Conservation (phyloP, 2,888 invertebrate genomes). For the Lasiommata megera region DNA sequence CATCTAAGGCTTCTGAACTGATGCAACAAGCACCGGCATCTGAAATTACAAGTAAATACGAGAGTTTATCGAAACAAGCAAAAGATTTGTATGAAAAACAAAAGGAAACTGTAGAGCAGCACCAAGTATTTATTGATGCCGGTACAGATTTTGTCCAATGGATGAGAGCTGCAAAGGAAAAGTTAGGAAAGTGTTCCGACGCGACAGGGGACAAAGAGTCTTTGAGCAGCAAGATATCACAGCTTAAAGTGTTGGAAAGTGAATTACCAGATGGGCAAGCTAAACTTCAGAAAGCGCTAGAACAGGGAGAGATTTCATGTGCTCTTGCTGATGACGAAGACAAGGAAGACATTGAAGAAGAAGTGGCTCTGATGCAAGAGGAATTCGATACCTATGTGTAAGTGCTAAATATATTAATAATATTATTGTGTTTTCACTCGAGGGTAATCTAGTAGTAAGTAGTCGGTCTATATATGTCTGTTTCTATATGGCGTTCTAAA, state of each 20-base stretch:
- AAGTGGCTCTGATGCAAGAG: conserved; percentile 93
- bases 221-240: conserved; percentile 91
- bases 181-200: conserved; percentile 94
- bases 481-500: no score
- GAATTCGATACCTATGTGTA: conserved; percentile 93
- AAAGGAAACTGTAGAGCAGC: conserved; percentile 93
- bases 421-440: no score
- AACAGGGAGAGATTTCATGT: conserved; percentile 93
- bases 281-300: conserved; percentile 90
- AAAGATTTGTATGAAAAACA: conserved; percentile 94
- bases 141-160: conserved; percentile 96
- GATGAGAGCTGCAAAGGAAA: conserved; percentile 95
- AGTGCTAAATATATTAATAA: conserved; percentile 50
- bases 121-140: conserved; percentile 95
- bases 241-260: conserved; percentile 90
- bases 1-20: conserved; percentile 95
- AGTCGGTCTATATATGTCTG: no score
- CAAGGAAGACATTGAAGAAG: conserved; percentile 94
- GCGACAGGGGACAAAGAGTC: conserved; percentile 96
- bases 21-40: conserved; percentile 95
- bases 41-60: conserved; percentile 95
- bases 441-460: no score
- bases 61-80: conserved; percentile 93
- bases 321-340: conserved; percentile 92
- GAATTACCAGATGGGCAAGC: conserved; percentile 91